Evolutionary conservation across 2,797 vertebrate genomes (phyloP).

Genomic region (Percopsis omiscomaycus): DNA sequence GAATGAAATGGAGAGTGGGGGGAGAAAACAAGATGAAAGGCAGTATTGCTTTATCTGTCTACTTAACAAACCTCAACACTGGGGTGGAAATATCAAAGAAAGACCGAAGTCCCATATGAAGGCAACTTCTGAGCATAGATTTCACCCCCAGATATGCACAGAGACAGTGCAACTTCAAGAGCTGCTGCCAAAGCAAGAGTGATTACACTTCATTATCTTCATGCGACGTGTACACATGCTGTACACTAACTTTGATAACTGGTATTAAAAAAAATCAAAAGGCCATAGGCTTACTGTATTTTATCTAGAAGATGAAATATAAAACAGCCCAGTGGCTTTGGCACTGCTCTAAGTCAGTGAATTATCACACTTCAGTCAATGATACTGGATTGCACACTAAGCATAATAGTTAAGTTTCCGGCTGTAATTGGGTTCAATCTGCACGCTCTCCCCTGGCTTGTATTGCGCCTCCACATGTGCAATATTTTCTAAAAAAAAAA

Average conservation of each 20-base stretch:
- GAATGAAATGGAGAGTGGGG: conserved; percentile 43
- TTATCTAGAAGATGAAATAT: conserved; percentile 37
- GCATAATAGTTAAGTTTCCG: conserved; percentile 28
- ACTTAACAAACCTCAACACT: conserved; percentile 57
- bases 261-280: conserved; percentile 42
- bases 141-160: conserved; percentile 49
- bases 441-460: conserved; percentile 39
- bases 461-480: conserved; percentile 13
- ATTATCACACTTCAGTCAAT: conserved; percentile 33
- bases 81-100: conserved; percentile 62
- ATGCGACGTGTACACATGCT: conserved; percentile 35
- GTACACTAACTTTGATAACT: conserved; percentile 39
- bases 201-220: conserved; percentile 64
- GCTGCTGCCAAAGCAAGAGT: conserved; percentile 44
- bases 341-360: conserved; percentile 18
- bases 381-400: conserved; percentile 11
- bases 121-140: conserved; percentile 40
- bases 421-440: conserved; percentile 56
- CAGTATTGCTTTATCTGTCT: conserved; percentile 60
- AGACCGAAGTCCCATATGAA: conserved; percentile 46
- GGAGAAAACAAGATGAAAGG: conserved; percentile 63
- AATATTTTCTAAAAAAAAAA: too few relatives aligned
- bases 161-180: conserved; percentile 58
- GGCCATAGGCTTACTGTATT: conserved; percentile 23
- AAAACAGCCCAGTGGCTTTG: conserved; percentile 19